Evolutionary conservation across 2,888 invertebrate genomes (phyloP), one percentile per base, ranked within the genome.

Genomic region (Chesias legatella): DNA sequence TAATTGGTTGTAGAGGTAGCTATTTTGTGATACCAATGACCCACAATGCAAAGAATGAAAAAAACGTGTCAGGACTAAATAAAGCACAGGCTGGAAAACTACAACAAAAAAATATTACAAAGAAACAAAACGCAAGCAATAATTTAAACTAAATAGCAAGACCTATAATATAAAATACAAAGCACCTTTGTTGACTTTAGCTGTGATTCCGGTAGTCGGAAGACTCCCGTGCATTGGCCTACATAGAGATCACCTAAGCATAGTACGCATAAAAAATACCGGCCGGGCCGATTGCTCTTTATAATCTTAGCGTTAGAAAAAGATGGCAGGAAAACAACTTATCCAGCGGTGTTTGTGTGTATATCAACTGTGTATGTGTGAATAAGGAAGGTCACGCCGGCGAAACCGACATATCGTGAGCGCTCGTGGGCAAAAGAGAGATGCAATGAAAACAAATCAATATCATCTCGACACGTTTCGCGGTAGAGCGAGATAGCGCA

Each of bases 401-500:
- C 59, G 84, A 78, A 75, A 85, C 67, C 58, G 61, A 74, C 65
- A 56, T 63, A 67, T 67, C 76, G 80, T 71, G 62, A 58, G 55
- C 59, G 57, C 56, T 63, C 65, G 65, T 65, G 70, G 59, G 84
- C 54, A 63, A 67, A 78, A 86, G 64, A 76, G 88, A 83, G 89
- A 85, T 72, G 81, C 82, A 79, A 80, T 83, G 88, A 89, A 88
- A 89, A 90, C 90, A 90, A 89, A 89, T 88, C 85, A 84, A 88
- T 86, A 84, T 76, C 76, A 80, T 81, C 80, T 77, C 72, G 66
- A 59, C 51, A 65, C 64, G 73, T 77, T 79, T 76, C 69, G 74
- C 75, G 69, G 62, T 67, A 68, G 85, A 84, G 66, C 71, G 86
- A 81, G 88, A 84, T 66, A 66, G 79, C 77, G 76, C 74, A 81